phyloP scores from a whole-genome alignment of 2,888 invertebrate species.

The Cheilosia grossa region DNA sequence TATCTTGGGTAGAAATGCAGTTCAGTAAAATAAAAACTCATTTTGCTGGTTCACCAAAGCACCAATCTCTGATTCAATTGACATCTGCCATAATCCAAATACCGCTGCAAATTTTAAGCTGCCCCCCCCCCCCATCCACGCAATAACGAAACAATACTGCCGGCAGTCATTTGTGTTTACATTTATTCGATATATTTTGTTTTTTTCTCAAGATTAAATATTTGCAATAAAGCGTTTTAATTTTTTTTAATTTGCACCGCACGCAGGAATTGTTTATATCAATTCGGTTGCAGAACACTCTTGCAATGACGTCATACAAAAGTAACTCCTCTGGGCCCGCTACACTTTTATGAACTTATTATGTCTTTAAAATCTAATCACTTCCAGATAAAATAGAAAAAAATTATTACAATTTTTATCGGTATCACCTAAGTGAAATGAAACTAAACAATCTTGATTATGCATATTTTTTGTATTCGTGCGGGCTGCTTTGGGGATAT shows the following conservation, averaged over 20 bases:
- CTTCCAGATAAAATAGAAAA: constrained; percentile 25
- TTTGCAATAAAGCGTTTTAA: constrained; percentile 17
- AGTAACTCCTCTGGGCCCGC: not conserved
- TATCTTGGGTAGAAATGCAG: too few species aligned
- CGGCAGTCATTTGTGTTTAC: constrained; percentile 12
- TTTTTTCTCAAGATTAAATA: constrained; percentile 19
- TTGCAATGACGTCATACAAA: constrained; percentile 4
- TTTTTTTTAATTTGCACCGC: constrained; percentile 5
- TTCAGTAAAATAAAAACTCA: too few species aligned
- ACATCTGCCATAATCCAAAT: not conserved
- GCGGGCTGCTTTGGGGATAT: constrained; percentile 5
- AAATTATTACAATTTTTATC: constrained; percentile 33
- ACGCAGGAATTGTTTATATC: constrained; percentile 9
- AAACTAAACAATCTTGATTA: constrained; percentile 49
- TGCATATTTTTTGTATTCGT: constrained; percentile 28
- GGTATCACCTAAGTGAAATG: constrained; percentile 30
- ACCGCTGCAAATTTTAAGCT: not conserved
- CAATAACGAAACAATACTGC: not conserved
- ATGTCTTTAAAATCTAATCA: constrained; percentile 37
- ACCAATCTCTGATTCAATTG: too few species aligned
- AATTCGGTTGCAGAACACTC: not conserved
- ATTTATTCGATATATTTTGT: constrained; percentile 6
- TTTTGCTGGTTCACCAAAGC: too few species aligned
- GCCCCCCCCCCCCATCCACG: not conserved
- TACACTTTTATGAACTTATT: constrained; percentile 19